A percentile compares a stretch with the other conserved stretches of the same genome.
Evolutionary conservation across 2,888 invertebrate species (phyloP).

Genomic region (Parnassius mnemosyne): DNA sequence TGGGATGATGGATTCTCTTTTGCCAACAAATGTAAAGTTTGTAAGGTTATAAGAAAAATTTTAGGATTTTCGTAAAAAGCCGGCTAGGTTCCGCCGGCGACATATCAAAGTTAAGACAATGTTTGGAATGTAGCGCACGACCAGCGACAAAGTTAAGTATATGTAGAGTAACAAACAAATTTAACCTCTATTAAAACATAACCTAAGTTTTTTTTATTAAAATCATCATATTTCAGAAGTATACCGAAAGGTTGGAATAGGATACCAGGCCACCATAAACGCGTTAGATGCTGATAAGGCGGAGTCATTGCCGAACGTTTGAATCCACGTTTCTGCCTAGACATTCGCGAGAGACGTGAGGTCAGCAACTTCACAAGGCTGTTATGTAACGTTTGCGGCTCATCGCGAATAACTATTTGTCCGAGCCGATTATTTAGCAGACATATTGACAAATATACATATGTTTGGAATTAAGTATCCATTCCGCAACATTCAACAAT

Average conservation of each 20-base stretch:
- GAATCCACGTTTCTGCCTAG: slow-evolving; percentile 59
- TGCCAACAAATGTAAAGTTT: too few relatives aligned
- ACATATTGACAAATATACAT: background rate
- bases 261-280: slow-evolving; percentile 62
- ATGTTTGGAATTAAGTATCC: slow-evolving; percentile 3
- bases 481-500: slow-evolving; percentile 14
- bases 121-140: slow-evolving; percentile 32
- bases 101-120: slow-evolving; percentile 64
- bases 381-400: slow-evolving; percentile 35
- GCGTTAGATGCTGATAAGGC: slow-evolving; percentile 63
- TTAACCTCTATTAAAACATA: slow-evolving; percentile 26
- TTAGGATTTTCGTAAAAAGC: background rate
- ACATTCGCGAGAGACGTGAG: slow-evolving; percentile 45
- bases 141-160: slow-evolving; percentile 24
- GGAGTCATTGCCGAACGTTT: slow-evolving; percentile 66
- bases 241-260: slow-evolving; percentile 26
- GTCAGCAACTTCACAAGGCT: slow-evolving; percentile 34
- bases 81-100: slow-evolving; percentile 42
- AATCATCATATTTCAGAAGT: slow-evolving; percentile 20
- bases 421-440: slow-evolving; percentile 1
- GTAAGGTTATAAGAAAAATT: too few relatives aligned
- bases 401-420: slow-evolving; percentile 11
- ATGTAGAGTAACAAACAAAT: slow-evolving; percentile 5
- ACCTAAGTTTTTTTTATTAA: slow-evolving; percentile 27
- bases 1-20: too few relatives aligned